A percentile compares a stretch with the other conserved stretches of the same genome.
Evolutionary conservation across 2,113 vertebrate species (phyloP).

Genomic region (Romanogobio albipinnatus): DNA sequence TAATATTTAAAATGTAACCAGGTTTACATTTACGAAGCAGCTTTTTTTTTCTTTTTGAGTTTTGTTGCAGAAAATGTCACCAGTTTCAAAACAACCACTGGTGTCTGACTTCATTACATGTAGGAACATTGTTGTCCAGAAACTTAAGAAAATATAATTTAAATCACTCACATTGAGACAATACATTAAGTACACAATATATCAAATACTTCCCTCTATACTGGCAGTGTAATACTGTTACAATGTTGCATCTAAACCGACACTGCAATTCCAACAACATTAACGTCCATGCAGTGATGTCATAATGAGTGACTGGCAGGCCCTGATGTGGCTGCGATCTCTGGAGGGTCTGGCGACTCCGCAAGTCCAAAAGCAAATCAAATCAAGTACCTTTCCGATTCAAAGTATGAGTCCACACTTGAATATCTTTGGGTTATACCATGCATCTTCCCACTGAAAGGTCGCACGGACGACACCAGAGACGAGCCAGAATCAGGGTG

Average conservation of each 20-base stretch:
- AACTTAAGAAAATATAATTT: slow-evolving; percentile 99
- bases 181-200: slow-evolving; percentile 97
- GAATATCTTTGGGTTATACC: slow-evolving; percentile 5
- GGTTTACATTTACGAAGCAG: slow-evolving; percentile 94
- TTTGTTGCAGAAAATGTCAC: slow-evolving; percentile 79
- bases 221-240: slow-evolving; percentile 93
- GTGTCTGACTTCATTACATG: slow-evolving; percentile 81
- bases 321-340: slow-evolving; percentile 57
- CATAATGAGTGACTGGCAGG: slow-evolving; percentile 77
- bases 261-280: slow-evolving; percentile 77
- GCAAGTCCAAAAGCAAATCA: slow-evolving; percentile 12
- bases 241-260: slow-evolving; percentile 82
- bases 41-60: slow-evolving; percentile 67
- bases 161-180: slow-evolving; percentile 94
- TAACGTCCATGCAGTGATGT: slow-evolving; percentile 83
- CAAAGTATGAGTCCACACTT: not conserved
- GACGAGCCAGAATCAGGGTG: not conserved
- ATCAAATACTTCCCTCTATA: slow-evolving; percentile 91
- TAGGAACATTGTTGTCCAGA: slow-evolving; percentile 82
- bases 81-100: slow-evolving; percentile 83
- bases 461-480: not conserved
- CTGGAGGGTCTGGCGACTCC: not conserved
- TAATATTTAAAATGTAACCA: slow-evolving; percentile 88
- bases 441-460: not conserved
- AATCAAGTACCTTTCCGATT: not conserved